Base-by-base conservation (phyloP, 2,113 vertebrate genomes). In the Tetraodon nigroviridis region DNA sequence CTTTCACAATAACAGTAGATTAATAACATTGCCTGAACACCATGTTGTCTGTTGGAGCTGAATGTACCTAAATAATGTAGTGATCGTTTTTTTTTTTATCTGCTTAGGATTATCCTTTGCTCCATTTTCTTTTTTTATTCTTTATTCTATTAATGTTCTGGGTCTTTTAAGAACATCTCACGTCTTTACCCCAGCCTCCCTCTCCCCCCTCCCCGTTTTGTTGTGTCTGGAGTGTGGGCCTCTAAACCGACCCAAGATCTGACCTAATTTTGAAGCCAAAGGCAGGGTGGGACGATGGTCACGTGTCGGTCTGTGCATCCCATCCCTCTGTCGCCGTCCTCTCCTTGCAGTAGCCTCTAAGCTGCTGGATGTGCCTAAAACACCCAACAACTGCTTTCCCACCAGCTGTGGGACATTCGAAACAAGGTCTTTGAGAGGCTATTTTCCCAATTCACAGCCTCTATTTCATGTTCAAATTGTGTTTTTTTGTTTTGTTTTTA, bases 261-360 rank as follows among this genome's bases (percentile, higher is more conserved):
- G 85, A 87, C 88, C 88, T 80, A 75, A 73, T 82, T 88, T 83
- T 21, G 46, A 67, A 76, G 69, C 56, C 21, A 17, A 75, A 76
- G 72, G 70, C 83, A 82, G 84, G 82, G 70, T 61, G 46, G 59
- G 63, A 53, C 56, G 17, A 61, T 71, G 27, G 51, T 76, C 84
- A 86, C 74, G 76, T 89, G 84, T 72, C 58, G 7, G 56, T 67
- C 54, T 66, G 40, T 18, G 56, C 51, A 41, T 57, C 57, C 60
- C 29, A 15, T 21, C 22, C 57, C 8, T 67, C 76, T 55, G 51
- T 20, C 52, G 56, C 69, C 46, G 49, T 55, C 52, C 20, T 18
- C 73, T 85, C 79, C 77, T 73, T 69, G 67, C 70, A 73, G 29
- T 51, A 13, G 58, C 76, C 62, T 58, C 61, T 84, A 85, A 83